Conservation (phyloP, 2,797 vertebrate genomes). For the Petrocephalus schoutedeni region DNA sequence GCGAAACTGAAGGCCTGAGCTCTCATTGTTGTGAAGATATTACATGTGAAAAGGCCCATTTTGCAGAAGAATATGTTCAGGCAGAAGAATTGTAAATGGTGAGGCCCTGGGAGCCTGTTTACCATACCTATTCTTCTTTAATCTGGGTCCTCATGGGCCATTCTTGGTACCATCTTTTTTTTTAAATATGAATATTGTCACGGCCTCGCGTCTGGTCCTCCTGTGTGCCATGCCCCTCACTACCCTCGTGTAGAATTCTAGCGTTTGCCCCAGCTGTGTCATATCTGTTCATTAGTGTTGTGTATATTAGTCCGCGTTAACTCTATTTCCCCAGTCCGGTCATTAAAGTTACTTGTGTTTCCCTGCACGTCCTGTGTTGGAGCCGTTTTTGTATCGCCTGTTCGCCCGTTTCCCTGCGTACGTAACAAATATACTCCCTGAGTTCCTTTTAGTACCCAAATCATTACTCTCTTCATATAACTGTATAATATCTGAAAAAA, state of each 20-base stretch:
- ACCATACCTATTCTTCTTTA: not conserved
- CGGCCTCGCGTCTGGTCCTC: too few species aligned
- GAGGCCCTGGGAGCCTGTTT: not conserved
- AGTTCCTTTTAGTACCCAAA: not conserved
- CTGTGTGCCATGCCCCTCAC: too few species aligned
- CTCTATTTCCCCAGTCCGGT: too few species aligned
- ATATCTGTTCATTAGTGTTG: too few species aligned
- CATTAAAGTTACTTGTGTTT: too few species aligned
- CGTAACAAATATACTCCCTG: too few species aligned
- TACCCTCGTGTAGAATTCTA: too few species aligned
- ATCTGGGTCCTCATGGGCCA: not conserved
- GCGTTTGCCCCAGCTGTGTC: too few species aligned
- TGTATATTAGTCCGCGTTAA: too few species aligned
- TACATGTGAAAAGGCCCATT: not conserved
- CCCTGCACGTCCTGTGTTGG: too few species aligned
- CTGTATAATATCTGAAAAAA: not conserved
- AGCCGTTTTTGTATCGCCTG: too few species aligned
- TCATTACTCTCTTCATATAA: not conserved
- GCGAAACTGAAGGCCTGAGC: not conserved
- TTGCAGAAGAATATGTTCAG: not conserved
- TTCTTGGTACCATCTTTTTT: not conserved
- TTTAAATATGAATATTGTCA: not conserved
- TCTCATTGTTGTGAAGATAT: constrained; percentile 5
- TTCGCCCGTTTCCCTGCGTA: too few species aligned
- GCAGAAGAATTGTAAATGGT: not conserved